These are phyloP conservation scores for Mesopsocus fuscifrons DNA, from an alignment of 2,888 invertebrate species.

Conservation along the genomic window DNA sequence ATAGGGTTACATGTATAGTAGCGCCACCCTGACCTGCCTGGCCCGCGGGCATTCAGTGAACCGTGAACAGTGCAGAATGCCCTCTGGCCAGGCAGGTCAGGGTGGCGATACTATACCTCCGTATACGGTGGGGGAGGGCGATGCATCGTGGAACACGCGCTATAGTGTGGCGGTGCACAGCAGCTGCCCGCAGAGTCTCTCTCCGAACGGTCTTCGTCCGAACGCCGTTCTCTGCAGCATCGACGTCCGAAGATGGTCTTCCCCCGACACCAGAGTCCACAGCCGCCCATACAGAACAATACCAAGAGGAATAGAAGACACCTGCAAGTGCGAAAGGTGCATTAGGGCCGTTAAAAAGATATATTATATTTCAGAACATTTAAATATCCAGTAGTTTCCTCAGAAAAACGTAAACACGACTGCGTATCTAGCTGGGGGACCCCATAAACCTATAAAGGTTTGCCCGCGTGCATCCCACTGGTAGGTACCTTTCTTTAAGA, in stretches of 20 bases:
- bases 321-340: slow-evolving; percentile 17
- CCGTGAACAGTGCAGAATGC: too few species aligned
- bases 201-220: slow-evolving; percentile 41
- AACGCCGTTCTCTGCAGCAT: slow-evolving; percentile 12
- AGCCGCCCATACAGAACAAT: slow-evolving; percentile 14
- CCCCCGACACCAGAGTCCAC: slow-evolving; percentile 14
- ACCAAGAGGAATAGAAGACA: slow-evolving; percentile 20
- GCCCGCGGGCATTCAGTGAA: too few species aligned
- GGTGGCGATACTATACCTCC: too few species aligned
- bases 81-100: too few species aligned
- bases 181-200: slow-evolving; percentile 62
- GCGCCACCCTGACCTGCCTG: too few species aligned
- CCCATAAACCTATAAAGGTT: background rate
- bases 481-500: too few species aligned
- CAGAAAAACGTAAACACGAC: background rate
- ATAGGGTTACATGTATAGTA: too few species aligned
- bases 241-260: slow-evolving; percentile 19
- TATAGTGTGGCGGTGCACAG: slow-evolving; percentile 67
- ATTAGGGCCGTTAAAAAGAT: too few species aligned
- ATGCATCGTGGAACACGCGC: slow-evolving; percentile 65
- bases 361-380: too few species aligned
- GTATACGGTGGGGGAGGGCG: slow-evolving; percentile 70
- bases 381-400: too few species aligned
- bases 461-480: too few species aligned
- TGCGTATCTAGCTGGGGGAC: background rate